These are phyloP conservation scores for Ancistrus triradiatus DNA, from an alignment of 2,113 vertebrate genomes.

Conservation along the genomic window DNA sequence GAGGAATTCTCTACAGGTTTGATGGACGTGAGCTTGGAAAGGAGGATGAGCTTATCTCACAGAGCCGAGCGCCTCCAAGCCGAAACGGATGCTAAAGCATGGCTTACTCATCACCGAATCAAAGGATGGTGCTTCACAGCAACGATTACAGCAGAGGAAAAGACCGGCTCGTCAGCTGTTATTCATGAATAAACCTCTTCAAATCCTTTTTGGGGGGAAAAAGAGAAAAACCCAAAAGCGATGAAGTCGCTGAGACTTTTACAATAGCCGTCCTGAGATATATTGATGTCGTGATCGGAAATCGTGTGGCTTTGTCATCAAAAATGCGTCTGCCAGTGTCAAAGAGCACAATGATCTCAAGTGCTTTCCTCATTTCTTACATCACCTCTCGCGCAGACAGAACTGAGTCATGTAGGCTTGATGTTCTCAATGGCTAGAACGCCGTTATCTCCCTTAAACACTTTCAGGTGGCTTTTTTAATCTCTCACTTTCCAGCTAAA, in stretches of 20 bases:
- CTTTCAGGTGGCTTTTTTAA: neutral
- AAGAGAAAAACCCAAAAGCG: neutral
- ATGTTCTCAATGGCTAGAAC: conserved; percentile 13
- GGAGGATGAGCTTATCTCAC: conserved; percentile 30
- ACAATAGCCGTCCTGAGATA: neutral
- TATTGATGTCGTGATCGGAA: conserved; percentile 20
- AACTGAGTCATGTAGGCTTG: neutral
- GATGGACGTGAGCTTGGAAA: conserved; percentile 29
- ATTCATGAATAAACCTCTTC: neutral
- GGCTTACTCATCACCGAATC: neutral
- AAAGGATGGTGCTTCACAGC: neutral
- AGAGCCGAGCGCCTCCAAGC: conserved; percentile 36
- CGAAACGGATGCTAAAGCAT: conserved; percentile 22
- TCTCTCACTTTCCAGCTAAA: neutral
- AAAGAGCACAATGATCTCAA: conserved; percentile 19
- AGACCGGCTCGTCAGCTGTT: neutral
- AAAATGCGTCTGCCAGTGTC: conserved; percentile 6
- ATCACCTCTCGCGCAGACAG: no score
- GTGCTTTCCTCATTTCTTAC: neutral
- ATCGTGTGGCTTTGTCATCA: conserved; percentile 5
- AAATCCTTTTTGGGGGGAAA: neutral
- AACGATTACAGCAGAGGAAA: neutral
- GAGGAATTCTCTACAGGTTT: conserved; percentile 18
- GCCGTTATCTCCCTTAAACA: no score
- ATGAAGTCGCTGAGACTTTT: conserved; percentile 5